Evolutionary conservation across 2,888 invertebrate species (phyloP), one percentile per base, ranked within the genome.

Genomic region (Epinotia ramella): DNA sequence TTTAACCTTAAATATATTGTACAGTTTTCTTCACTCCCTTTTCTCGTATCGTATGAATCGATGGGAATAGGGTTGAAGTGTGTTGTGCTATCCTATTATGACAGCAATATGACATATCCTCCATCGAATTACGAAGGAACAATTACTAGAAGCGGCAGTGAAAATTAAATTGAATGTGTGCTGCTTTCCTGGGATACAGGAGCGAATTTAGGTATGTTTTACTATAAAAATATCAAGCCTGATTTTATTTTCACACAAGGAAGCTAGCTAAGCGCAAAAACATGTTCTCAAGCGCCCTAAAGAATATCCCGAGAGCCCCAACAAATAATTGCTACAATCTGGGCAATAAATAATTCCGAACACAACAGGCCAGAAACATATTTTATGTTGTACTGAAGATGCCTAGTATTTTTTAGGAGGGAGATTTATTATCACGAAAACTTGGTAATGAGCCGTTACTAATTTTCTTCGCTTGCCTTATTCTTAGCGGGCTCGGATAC

Each of bases 391-490:
- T 69, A 74, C 33, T 59, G 46, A 46, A 49, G 53, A 9, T 28
- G 20, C 44, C 69, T 60, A 74, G 44, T 59, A 62, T 75, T 71
- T 75, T 70, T 71, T 75, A 66, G 33, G 28, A 24, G 60, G 60
- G 60, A 75, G 65, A 75, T 75, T 75, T 75, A 75, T 75, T 71
- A 75, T 71, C 65, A 66, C 70, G 60, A 71, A 66, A 75, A 70
- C 18, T 71, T 71, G 75, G 70, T 75, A 75, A 75, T 75, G 70
- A 75, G 70, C 60, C 75, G 75, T 75, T 65, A 75, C 75, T 71
- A 75, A 75, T 71, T 70, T 74, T 70, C 74, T 65, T 53, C 59
- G 75, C 40, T 59, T 33, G 33, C 24, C 59, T 53, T 70, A 46
- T 70, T 65, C n/a, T 75, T 60, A 65, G 44, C 6, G 33, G 62